Conservation (phyloP, 2,888 invertebrate species). For the Eupithecia centaureata region DNA sequence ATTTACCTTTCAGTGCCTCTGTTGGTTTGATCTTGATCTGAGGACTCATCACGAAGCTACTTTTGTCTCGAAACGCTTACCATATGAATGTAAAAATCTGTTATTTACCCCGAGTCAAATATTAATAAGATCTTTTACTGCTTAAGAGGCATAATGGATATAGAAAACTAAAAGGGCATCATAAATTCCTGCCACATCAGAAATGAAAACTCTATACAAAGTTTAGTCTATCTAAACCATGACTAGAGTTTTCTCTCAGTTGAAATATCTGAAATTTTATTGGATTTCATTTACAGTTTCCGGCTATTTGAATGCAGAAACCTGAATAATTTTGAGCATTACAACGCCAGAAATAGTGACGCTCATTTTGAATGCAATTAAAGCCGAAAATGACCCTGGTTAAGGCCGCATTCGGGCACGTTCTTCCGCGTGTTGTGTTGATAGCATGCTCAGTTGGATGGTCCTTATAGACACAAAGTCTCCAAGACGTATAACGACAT, state of each 20-base stretch:
- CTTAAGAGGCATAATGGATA: background rate
- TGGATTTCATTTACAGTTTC: background rate
- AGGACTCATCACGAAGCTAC: constrained; percentile 12
- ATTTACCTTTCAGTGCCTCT: constrained; percentile 29
- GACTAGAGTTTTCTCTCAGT: background rate
- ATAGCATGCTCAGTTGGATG: background rate
- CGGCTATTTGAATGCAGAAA: background rate
- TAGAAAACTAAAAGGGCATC: background rate
- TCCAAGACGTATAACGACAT: background rate
- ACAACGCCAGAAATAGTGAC: constrained; percentile 12
- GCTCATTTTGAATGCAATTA: constrained; percentile 29
- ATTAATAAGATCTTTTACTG: background rate
- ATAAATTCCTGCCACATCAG: background rate
- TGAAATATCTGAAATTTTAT: background rate
- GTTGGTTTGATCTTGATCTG: constrained; percentile 26
- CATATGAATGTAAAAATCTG: background rate
- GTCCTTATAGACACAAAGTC: background rate
- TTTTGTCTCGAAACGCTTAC: background rate
- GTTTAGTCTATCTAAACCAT: background rate
- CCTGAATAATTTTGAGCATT: background rate
- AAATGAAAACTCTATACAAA: background rate
- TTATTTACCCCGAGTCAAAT: background rate
- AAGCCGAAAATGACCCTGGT: constrained; percentile 49
- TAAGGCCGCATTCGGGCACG: constrained; percentile 45
- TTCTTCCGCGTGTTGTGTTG: constrained; percentile 51